A percentile compares a stretch with the other conserved stretches of the same genome.
Conservation (phyloP, 2,113 vertebrate species). For the Antigone vipio region DNA sequence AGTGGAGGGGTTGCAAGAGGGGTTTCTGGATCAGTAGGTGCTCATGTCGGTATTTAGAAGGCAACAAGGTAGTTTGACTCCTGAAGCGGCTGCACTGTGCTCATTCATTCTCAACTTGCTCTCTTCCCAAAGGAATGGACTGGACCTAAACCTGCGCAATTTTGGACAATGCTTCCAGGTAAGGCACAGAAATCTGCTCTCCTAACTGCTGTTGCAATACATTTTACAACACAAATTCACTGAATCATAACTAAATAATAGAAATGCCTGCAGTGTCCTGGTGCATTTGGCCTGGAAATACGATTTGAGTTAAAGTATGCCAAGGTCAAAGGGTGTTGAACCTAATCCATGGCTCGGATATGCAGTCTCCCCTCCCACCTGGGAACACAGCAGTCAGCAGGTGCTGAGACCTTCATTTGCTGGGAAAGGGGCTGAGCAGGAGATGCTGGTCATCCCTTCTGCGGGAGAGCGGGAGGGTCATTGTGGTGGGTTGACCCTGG, state of each 20-base stretch:
- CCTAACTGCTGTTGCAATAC: neutral
- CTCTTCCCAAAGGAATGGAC: conserved; percentile 21
- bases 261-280: neutral
- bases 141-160: neutral
- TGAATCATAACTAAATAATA: neutral
- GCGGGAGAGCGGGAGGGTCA: neutral
- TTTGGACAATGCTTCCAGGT: neutral
- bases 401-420: neutral
- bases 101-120: neutral
- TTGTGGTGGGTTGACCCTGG: no score
- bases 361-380: neutral
- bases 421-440: neutral
- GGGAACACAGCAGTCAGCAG: neutral
- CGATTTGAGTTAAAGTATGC: neutral
- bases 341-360: neutral
- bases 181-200: neutral
- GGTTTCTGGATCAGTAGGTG: neutral
- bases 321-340: neutral
- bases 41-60: neutral
- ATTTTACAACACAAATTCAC: neutral
- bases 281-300: neutral
- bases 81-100: fast-evolving
- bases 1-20: neutral
- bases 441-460: neutral
- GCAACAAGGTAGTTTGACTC: neutral